These are phyloP conservation scores for Microdon myrmicae DNA, from an alignment of 2,888 invertebrate genomes.

Conservation along the genomic window DNA sequence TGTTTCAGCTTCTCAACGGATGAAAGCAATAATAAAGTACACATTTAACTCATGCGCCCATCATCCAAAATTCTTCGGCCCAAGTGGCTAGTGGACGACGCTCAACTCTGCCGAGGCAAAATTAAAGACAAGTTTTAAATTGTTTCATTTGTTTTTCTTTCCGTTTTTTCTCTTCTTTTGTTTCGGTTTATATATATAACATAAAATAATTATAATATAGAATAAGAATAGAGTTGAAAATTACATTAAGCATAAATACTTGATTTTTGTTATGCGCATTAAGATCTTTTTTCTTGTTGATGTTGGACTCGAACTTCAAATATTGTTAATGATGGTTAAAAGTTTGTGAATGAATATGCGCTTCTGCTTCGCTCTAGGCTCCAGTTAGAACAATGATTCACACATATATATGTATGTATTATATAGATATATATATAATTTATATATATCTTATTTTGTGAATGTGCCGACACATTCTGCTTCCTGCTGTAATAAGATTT, in stretches of 20 bases:
- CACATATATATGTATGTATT: conserved; percentile 19
- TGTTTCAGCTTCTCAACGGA: no score
- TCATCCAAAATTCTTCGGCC: no score
- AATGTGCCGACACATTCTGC: background rate
- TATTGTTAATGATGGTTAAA: conserved; percentile 31
- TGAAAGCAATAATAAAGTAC: no score
- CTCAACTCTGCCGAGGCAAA: no score
- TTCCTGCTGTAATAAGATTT: conserved; percentile 30
- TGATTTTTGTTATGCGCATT: conserved; percentile 53
- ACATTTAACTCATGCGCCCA: no score
- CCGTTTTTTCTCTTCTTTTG: conserved; percentile 27
- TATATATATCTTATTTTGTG: no score
- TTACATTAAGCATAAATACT: conserved; percentile 55
- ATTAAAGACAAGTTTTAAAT: conserved; percentile 24
- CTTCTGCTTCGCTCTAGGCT: conserved; percentile 25
- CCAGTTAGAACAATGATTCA: conserved; percentile 36
- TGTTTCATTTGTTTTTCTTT: conserved; percentile 36
- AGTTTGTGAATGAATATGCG: conserved; percentile 46
- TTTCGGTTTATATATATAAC: conserved; percentile 51
- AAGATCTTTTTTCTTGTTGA: conserved; percentile 26
- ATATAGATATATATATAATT: conserved; percentile 20
- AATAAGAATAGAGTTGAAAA: conserved; percentile 55
- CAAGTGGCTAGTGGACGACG: no score
- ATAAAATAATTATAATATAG: conserved; percentile 54
- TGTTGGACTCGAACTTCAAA: conserved; percentile 45